These are phyloP conservation scores for Anabacerthia variegaticeps DNA, from an alignment of 2,797 vertebrate species.

Conservation along the genomic window DNA sequence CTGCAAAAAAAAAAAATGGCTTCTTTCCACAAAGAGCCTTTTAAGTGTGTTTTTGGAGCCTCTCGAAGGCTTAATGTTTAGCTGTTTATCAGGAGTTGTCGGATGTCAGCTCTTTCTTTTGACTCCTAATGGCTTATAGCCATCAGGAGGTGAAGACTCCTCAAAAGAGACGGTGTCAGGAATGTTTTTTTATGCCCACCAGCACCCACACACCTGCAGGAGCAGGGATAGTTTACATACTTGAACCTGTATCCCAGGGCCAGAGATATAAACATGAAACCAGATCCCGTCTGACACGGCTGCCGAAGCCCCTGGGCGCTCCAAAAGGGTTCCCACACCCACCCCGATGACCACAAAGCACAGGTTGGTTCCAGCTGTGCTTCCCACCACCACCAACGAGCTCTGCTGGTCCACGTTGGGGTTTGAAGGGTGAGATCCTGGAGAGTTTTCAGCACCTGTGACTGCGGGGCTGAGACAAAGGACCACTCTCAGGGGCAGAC, in stretches of 20 bases:
- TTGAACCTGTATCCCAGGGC: constrained; percentile 77
- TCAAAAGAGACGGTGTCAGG: constrained; percentile 70
- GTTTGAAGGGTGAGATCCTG: neutral
- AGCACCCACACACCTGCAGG: constrained; percentile 78
- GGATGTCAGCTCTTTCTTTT: constrained; percentile 72
- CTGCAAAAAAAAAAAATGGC: neutral
- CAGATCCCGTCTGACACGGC: constrained; percentile 37
- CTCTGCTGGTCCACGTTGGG: neutral
- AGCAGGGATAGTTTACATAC: constrained; percentile 76
- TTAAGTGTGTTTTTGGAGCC: constrained; percentile 56
- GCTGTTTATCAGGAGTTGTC: constrained; percentile 70
- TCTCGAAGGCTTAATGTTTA: constrained; percentile 75
- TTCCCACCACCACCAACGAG: neutral
- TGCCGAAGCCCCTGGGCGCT: constrained; percentile 33
- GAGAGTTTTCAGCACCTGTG: neutral
- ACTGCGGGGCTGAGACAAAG: neutral
- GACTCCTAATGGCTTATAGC: constrained; percentile 66
- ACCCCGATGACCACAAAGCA: neutral
- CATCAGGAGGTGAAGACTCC: constrained; percentile 63
- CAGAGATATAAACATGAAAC: constrained; percentile 77
- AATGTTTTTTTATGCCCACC: constrained; percentile 73
- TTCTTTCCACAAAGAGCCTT: constrained; percentile 63
- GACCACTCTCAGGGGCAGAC: neutral
- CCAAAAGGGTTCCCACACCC: neutral
- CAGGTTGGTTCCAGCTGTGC: neutral